phyloP scores from a whole-genome alignment of 2,113 vertebrate genomes.

The Aptenodytes patagonicus region DNA sequence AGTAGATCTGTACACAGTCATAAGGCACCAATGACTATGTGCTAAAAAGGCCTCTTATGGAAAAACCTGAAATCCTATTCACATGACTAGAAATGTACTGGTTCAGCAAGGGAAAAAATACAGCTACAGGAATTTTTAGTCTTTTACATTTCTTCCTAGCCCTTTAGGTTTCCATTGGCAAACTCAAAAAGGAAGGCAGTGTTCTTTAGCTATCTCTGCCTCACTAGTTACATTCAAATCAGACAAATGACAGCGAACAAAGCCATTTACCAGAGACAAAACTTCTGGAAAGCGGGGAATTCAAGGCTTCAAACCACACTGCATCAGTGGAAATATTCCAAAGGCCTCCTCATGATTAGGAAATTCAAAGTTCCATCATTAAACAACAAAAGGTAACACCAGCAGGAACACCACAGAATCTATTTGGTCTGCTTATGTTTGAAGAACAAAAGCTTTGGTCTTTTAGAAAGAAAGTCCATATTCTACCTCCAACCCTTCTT shows the following conservation, averaged over 20 bases:
- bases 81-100: not conserved
- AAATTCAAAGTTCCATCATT: not conserved
- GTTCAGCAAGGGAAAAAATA: constrained; percentile 20
- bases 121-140: not conserved
- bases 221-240: constrained; percentile 3
- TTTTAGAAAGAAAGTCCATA: not conserved
- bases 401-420: not conserved
- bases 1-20: not conserved
- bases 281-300: not conserved
- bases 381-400: not conserved
- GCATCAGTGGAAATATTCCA: not conserved
- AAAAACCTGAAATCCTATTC: not conserved
- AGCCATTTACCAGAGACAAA: not conserved
- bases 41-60: constrained; percentile 29
- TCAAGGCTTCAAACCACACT: not conserved
- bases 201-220: not conserved
- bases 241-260: not conserved
- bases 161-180: not conserved
- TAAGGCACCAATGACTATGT: constrained; percentile 51
- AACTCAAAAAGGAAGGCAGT: not conserved
- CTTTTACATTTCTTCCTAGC: not conserved
- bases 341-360: not conserved
- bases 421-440: constrained; percentile 23
- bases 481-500: not conserved
- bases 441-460: constrained; percentile 53